Evolutionary conservation across 2,797 vertebrate species (phyloP).

Genomic region (Acanthurus lineatus): DNA sequence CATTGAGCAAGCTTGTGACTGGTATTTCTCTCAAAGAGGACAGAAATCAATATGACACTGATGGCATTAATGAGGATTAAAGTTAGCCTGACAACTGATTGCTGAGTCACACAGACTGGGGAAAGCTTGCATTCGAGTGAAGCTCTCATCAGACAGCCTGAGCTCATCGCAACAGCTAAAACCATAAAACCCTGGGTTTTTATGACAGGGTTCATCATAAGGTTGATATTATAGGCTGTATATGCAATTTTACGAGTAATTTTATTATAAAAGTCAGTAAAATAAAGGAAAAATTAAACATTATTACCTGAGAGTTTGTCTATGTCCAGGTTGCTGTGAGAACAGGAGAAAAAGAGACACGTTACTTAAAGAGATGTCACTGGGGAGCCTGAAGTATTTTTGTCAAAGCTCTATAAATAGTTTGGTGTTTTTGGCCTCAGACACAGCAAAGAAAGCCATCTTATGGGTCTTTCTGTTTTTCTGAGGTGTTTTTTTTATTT

Average conservation of each 20-base stretch:
- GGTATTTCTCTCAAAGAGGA: conserved; percentile 5
- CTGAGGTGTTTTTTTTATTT: no score
- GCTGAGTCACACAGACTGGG: background rate
- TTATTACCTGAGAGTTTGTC: conserved; percentile 84
- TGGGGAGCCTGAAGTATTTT: background rate
- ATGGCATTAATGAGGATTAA: background rate
- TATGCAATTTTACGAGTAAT: background rate
- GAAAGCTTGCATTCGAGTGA: background rate
- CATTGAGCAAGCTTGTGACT: conserved; percentile 1
- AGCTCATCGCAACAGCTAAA: background rate
- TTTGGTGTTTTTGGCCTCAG: background rate
- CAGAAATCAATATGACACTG: background rate
- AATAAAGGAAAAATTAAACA: background rate
- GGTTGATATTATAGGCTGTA: background rate
- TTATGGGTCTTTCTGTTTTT: background rate
- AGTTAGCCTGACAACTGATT: background rate
- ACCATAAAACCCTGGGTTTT: background rate
- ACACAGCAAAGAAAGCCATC: background rate
- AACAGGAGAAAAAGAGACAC: conserved; percentile 39
- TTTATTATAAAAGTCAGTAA: background rate
- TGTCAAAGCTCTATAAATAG: background rate
- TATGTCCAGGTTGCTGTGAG: conserved; percentile 83
- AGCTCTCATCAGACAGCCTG: background rate
- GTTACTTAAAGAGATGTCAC: conserved; percentile 21
- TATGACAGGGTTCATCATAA: background rate